Conservation (phyloP, 2,113 vertebrate species). For the Poicephalus meyeri region DNA sequence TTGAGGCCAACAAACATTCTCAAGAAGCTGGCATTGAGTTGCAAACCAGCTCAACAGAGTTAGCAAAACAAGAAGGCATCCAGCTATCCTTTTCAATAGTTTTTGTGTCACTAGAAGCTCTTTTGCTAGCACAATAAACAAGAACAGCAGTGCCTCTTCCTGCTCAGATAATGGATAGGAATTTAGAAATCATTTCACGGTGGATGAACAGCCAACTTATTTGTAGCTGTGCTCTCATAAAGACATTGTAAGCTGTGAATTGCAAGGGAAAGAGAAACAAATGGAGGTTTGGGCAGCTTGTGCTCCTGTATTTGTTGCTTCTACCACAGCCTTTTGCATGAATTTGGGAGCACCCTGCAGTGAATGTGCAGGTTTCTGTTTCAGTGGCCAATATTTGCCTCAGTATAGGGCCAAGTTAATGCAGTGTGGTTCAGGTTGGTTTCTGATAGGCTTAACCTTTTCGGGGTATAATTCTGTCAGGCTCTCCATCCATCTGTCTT, state of each 20-base stretch:
- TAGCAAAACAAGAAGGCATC: not conserved
- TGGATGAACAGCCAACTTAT: slow-evolving; percentile 25
- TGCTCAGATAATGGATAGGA: not conserved
- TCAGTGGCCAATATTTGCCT: not conserved
- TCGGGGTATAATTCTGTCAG: not conserved
- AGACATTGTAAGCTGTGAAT: not conserved
- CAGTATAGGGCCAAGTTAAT: not conserved
- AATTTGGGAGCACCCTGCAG: not conserved
- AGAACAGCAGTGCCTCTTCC: not conserved
- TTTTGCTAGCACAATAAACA: not conserved
- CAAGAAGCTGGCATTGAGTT: not conserved
- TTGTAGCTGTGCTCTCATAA: not conserved
- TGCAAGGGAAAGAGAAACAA: not conserved
- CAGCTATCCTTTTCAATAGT: not conserved
- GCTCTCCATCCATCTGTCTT: not conserved
- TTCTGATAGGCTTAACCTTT: not conserved
- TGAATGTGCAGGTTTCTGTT: accelerated
- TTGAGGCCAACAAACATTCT: not conserved
- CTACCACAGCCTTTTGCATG: not conserved
- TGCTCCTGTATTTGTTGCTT: not conserved
- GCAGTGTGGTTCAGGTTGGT: not conserved
- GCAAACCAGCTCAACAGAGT: not conserved
- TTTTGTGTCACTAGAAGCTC: not conserved
- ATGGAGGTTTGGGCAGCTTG: not conserved
- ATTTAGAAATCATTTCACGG: slow-evolving; percentile 48